Evolutionary conservation across 2,888 invertebrate genomes (phyloP).

Genomic region (Amphipyra tragopoginis): DNA sequence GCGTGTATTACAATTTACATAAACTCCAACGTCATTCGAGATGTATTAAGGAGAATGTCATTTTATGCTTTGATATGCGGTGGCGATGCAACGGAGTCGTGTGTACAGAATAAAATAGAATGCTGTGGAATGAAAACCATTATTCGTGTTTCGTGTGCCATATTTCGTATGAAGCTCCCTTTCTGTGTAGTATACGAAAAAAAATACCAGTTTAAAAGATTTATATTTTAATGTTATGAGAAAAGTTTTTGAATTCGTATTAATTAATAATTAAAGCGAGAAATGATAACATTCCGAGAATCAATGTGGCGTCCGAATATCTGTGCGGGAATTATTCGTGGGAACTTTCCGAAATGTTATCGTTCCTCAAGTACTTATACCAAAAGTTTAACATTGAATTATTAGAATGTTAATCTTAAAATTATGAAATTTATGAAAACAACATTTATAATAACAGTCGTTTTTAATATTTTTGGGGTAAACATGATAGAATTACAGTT

Average conservation of each 20-base stretch:
- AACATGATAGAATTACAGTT: conserved; percentile 63
- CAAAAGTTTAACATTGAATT: conserved; percentile 38
- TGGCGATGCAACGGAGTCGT: conserved; percentile 65
- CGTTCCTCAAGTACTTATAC: conserved; percentile 33
- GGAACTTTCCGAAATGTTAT: conserved; percentile 43
- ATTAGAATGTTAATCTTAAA: conserved; percentile 34
- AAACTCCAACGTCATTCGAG: conserved; percentile 83
- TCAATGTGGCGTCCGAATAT: conserved; percentile 39
- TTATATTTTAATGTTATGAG: conserved; percentile 9
- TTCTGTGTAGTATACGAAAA: conserved; percentile 4
- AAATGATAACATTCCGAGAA: conserved; percentile 32
- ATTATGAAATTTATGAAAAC: conserved; percentile 17
- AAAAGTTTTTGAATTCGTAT: conserved; percentile 25
- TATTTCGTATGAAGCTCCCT: conserved; percentile 23
- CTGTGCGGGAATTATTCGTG: conserved; percentile 29
- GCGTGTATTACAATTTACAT: conserved; percentile 85
- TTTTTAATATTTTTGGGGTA: conserved; percentile 24
- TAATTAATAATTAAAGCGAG: conserved; percentile 37
- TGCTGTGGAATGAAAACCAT: conserved; percentile 49
- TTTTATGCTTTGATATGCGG: conserved; percentile 82
- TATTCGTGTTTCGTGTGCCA: conserved; percentile 45
- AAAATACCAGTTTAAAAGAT: neutral
- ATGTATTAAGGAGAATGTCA: conserved; percentile 84
- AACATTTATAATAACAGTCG: conserved; percentile 6
- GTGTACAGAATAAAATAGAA: conserved; percentile 66